Evolutionary conservation across 2,113 vertebrate species (phyloP), one percentile per base, ranked within the genome.

Genomic region (Gymnocephalus cernua): DNA sequence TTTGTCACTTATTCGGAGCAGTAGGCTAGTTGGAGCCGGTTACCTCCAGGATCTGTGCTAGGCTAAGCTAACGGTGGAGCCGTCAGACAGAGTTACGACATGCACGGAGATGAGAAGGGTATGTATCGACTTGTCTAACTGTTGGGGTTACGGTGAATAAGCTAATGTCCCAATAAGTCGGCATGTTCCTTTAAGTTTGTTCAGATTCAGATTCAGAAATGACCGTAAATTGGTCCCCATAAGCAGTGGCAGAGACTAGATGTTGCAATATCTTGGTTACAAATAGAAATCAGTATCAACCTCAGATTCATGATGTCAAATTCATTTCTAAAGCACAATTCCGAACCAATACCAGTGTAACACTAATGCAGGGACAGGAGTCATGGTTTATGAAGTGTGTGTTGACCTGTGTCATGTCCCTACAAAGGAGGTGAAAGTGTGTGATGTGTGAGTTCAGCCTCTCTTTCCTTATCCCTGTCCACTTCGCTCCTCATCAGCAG

Each of bases 401-500:
- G 62, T 45, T 25, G 19, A 48, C 21, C 35, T 41, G 54, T 72
- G 62, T 69, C 47, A 29, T 18, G 74, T 29, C 51, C 53, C 64
- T 27, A 50, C 45, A 47, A 62, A 79, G 25, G 44, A 62, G 29
- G 62, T 64, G 58, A 69, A 58, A 54, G 58, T 71, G 63, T 79
- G 25, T 77, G 51, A 77, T 50, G 58, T 81, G 59, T 53, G 65
- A 47, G n/a, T 45, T 79, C 32, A 66, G 4, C 48, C 12, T 70
- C 62, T 68, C 51, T 79, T 57, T 48, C 9, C 59, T 29, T 70
- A 70, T 41, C 32, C 12, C 8, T 54, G 38, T 75, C 76, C 47
- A 38, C 74, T 74, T 75, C 23, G 27, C 63, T 77, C 27, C 50
- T 45, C 5, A 51, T 78, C 73, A 79, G 41, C 73, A 9, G 19